Conservation (phyloP, 2,797 vertebrate species). For the Crossoptilon crossoptilon region DNA sequence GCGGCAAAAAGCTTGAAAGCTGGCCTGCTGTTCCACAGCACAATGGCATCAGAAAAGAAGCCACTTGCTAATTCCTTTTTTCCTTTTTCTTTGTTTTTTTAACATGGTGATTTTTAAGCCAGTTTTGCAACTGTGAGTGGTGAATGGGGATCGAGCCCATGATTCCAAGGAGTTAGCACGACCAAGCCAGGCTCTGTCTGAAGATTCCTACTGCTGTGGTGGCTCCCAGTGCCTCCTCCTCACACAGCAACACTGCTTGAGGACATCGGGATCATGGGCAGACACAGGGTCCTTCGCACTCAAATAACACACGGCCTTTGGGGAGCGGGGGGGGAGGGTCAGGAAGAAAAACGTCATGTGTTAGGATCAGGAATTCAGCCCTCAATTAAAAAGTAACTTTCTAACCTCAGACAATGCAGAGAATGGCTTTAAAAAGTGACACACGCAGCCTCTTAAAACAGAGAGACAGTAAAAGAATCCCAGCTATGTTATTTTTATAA, state of each 20-base stretch:
- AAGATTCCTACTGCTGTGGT: neutral
- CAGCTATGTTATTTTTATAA: conserved; percentile 57
- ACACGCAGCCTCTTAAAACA: neutral
- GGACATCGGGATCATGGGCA: neutral
- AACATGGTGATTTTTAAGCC: conserved; percentile 61
- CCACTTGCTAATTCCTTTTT: conserved; percentile 28
- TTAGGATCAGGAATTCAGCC: conserved; percentile 44
- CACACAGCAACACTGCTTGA: neutral
- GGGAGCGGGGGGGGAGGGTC: neutral
- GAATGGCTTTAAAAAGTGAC: conserved; percentile 39
- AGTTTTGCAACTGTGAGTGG: conserved; percentile 48
- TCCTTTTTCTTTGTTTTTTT: neutral
- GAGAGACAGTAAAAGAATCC: conserved; percentile 43
- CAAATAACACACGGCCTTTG: neutral
- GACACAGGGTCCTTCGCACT: neutral
- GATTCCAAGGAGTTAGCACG: neutral
- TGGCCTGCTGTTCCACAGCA: conserved; percentile 62
- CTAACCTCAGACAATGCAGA: conserved; percentile 19
- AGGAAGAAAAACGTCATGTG: neutral
- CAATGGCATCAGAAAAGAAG: conserved; percentile 65
- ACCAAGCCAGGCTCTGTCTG: neutral
- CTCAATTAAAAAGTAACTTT: conserved; percentile 66
- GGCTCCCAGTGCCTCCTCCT: neutral
- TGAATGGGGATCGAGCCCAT: conserved; percentile 46
- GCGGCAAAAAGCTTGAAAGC: conserved; percentile 64